Conservation (phyloP, 30 jellyfish, hydroid and myxozoan species). For the Hydractinia symbiolongicarpus region DNA sequence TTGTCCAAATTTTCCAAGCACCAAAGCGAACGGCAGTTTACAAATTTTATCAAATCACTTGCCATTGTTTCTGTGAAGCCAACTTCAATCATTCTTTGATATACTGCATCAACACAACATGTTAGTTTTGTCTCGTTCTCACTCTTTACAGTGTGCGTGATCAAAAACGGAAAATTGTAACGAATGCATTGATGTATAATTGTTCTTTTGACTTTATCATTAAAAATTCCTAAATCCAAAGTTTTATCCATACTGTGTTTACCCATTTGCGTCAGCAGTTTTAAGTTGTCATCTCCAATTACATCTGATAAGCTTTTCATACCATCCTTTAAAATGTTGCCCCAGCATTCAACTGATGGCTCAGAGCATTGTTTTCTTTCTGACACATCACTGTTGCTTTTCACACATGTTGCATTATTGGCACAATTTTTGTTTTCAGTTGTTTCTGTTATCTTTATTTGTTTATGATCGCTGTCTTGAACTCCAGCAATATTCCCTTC, state of each 20-base stretch:
- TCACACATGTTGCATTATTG: not conserved
- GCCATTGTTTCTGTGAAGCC: conserved; percentile 11
- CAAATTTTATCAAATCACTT: conserved; percentile 37
- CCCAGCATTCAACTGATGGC: not conserved
- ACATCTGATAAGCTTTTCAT: not conserved
- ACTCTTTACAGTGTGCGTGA: conserved; percentile 13
- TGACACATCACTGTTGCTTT: not conserved
- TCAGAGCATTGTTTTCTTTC: no score
- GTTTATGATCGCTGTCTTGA: no score
- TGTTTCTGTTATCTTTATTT: not conserved
- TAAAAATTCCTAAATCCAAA: not conserved
- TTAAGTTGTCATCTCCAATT: not conserved
- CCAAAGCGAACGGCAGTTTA: conserved; percentile 44
- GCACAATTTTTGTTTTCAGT: not conserved
- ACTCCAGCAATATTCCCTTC: conserved; percentile 41
- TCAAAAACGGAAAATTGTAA: conserved; percentile 43
- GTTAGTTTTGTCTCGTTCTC: conserved; percentile 20
- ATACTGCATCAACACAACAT: conserved; percentile 16
- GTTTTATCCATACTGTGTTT: conserved; percentile 1
- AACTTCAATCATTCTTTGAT: conserved; percentile 4
- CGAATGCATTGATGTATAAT: conserved; percentile 44
- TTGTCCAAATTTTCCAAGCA: conserved; percentile 8
- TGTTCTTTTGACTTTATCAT: not conserved
- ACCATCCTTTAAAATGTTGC: not conserved
- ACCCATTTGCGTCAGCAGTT: not conserved